These are phyloP conservation scores for Anguilla marmorata DNA, from an alignment of 2,797 vertebrate species.

Conservation along the genomic window DNA sequence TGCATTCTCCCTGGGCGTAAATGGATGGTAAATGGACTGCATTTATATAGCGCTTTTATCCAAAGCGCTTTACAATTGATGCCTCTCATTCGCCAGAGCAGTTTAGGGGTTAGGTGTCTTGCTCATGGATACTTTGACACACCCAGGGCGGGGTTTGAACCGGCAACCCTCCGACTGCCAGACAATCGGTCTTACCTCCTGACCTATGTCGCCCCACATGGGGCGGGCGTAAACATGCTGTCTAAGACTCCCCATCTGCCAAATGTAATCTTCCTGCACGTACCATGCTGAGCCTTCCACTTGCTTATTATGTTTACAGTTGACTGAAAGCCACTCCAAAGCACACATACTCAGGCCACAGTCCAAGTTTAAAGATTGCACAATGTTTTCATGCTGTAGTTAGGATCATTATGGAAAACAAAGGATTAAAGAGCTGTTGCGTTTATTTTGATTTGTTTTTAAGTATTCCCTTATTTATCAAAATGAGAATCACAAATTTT, in stretches of 20 bases:
- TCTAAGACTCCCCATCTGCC: neutral
- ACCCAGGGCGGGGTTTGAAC: no score
- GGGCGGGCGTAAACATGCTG: neutral
- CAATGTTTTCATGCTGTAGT: neutral
- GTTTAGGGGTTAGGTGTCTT: no score
- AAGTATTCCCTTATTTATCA: neutral
- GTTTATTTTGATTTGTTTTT: neutral
- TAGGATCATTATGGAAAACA: neutral
- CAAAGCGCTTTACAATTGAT: no score
- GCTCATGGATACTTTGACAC: no score
- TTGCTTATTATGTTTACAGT: constrained; percentile 5
- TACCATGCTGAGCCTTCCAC: neutral
- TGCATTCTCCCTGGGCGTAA: neutral
- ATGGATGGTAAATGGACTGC: neutral
- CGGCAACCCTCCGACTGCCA: no score
- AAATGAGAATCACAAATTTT: neutral
- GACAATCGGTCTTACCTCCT: no score
- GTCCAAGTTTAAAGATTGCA: neutral
- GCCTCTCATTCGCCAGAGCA: no score
- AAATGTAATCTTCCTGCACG: neutral
- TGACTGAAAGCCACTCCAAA: neutral
- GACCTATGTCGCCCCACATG: no score
- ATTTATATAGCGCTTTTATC: no score
- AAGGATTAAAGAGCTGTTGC: neutral
- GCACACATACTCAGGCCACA: neutral